Conservation (phyloP, 2,113 vertebrate genomes). For the Dissostichus mawsoni region DNA sequence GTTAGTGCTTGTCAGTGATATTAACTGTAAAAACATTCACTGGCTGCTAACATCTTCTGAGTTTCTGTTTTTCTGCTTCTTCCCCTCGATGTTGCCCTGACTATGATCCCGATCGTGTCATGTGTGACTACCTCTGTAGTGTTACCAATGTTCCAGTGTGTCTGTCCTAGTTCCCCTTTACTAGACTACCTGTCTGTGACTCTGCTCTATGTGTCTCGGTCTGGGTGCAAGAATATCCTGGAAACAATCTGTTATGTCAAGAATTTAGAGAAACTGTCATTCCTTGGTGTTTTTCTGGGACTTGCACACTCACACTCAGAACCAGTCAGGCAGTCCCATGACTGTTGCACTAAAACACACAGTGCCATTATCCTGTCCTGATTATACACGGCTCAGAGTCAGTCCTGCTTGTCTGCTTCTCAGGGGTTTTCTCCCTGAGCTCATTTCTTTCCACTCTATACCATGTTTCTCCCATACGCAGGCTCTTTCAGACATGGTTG, state of each 20-base stretch:
- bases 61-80: conserved; percentile 30
- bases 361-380: conserved; percentile 62
- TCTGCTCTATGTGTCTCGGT: conserved; percentile 27
- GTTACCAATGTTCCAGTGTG: conserved; percentile 39
- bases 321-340: conserved; percentile 48
- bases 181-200: conserved; percentile 21
- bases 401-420: conserved; percentile 49
- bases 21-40: conserved; percentile 6
- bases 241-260: conserved; percentile 46
- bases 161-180: conserved; percentile 30
- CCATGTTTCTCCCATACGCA: conserved; percentile 18
- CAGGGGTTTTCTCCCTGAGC: conserved; percentile 44
- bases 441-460: conserved; percentile 12
- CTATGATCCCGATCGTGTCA: conserved; percentile 24
- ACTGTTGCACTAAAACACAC: conserved; percentile 65
- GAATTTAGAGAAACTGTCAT: conserved; percentile 40
- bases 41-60: neutral
- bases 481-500: conserved; percentile 52
- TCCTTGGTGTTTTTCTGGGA: conserved; percentile 38
- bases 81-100: conserved; percentile 10
- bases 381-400: conserved; percentile 61
- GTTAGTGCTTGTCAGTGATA: neutral
- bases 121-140: conserved; percentile 35
- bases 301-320: conserved; percentile 21
- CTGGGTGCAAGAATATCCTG: conserved; percentile 35